Evolutionary conservation across 1,140 invertebrate genomes (phyloP), one percentile per base, ranked within the genome.

Genomic region (Neelides sp.): DNA sequence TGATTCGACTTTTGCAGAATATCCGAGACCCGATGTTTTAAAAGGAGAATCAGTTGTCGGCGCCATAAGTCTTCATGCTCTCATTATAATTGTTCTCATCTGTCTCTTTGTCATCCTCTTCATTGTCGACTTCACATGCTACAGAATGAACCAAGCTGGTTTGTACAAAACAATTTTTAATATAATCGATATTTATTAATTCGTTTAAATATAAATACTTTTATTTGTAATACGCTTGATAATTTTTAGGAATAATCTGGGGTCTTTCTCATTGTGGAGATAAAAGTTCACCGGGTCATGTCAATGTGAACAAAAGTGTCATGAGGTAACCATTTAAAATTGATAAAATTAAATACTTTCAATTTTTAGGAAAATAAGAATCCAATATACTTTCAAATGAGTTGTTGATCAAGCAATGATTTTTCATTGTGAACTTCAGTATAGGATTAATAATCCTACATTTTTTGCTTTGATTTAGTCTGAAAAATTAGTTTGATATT

Each of bases 21-120:
- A n/a, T n/a, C n/a, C n/a, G n/a, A n/a, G n/a, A n/a, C n/a, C n/a
- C n/a, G n/a, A n/a, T n/a, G n/a, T n/a, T 24, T 24, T 4, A 8
- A 43, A 12, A 10, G 20, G 8, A 5, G 23, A 43, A 23, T 43
- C 37, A 7, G 15, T 40, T 7, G 15, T 15, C 15, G 19, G 37
- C 15, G 65, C 76, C 10, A 71, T 85, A 41, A 83, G 80, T 40
- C 84, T 79, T 62, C 75, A 76, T 20, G 72, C 80, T 32, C 82
- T 90, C 57, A 79, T 88, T 55, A 80, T 80, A 53, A 78, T 87
- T 46, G 81, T 84, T 7, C 70, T 87, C 37, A 78, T 75, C 34
- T 75, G 78, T 37, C 71, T 87, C 10, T 67, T 88, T 28, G 63
- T 87, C 49, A 73, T 85, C 44, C 70, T 87, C 27, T 70, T 88